Percentiles rank a stretch among this genome's conserved stretches.
Evolutionary conservation across 2,113 vertebrate species (phyloP).

Genomic region (Urocynchramus pylzowi): DNA sequence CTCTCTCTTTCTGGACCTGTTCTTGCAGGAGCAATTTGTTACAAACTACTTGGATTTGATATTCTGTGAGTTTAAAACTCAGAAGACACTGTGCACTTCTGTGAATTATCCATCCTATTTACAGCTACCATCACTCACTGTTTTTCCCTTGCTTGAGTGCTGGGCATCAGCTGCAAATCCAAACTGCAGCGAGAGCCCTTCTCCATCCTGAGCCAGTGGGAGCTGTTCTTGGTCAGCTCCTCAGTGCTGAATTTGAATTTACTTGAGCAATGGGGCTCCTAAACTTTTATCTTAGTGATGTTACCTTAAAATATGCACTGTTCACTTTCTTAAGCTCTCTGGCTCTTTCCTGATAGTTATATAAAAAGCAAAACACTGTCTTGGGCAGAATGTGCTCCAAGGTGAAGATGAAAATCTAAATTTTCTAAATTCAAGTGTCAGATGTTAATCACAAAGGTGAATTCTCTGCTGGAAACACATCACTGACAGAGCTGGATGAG

Average conservation of each 20-base stretch:
- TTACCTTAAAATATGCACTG: not conserved
- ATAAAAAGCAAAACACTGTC: not conserved
- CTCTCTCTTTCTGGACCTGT: not conserved
- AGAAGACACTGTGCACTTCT: not conserved
- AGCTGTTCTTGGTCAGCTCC: not conserved
- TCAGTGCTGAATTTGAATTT: not conserved
- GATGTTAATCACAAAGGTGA: not conserved
- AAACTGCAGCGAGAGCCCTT: not conserved
- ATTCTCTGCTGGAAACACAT: not conserved
- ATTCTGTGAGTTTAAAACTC: not conserved
- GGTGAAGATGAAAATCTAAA: not conserved
- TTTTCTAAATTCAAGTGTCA: not conserved
- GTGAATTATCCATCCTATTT: not conserved
- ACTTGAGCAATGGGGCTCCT: not conserved
- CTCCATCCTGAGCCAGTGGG: not conserved
- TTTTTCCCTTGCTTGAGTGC: not conserved
- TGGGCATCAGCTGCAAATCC: not conserved
- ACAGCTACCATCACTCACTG: not conserved
- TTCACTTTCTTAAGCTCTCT: not conserved
- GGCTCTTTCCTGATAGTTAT: not conserved
- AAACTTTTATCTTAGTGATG: not conserved
- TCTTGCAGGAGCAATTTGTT: not conserved
- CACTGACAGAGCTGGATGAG: not conserved
- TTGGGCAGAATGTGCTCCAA: accelerated
- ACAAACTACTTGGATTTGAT: not conserved